Conservation (phyloP, 2,113 vertebrate genomes). For the Procavia capensis region DNA sequence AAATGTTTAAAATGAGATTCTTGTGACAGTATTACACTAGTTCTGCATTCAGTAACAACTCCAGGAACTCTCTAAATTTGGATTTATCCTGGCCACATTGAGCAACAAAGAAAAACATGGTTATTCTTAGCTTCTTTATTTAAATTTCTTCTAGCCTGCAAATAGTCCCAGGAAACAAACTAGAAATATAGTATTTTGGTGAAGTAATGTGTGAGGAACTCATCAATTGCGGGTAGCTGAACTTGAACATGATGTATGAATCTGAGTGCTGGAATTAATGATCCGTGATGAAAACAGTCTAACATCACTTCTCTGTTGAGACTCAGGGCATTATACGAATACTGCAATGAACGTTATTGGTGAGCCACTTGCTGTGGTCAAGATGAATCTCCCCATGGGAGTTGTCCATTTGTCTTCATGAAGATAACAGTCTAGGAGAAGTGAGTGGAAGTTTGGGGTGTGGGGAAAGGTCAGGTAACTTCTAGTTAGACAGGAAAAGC, state of each 20-base stretch:
- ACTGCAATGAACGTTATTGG: not conserved
- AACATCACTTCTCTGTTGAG: too few relatives aligned
- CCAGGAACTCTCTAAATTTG: not conserved
- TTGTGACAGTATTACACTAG: not conserved
- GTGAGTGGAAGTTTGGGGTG: too few relatives aligned
- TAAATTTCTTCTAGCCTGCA: not conserved
- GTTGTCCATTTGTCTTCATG: not conserved
- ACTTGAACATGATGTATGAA: not conserved
- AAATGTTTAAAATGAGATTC: conserved; percentile 3
- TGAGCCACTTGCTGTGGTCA: not conserved
- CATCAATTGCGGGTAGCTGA: not conserved
- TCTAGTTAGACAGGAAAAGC: not conserved
- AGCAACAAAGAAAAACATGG: not conserved
- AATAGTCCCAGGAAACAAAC: not conserved
- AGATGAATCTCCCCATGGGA: not conserved
- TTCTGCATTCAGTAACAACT: not conserved
- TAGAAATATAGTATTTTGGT: not conserved
- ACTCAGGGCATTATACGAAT: not conserved
- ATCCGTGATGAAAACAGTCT: not conserved
- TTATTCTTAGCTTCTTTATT: not conserved
- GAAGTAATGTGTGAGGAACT: not conserved
- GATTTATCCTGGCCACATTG: not conserved
- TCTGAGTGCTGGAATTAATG: not conserved
- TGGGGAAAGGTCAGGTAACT: not conserved
- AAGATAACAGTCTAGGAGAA: not conserved